Conservation (phyloP, 2,113 vertebrate species). For the Polypterus senegalus region DNA sequence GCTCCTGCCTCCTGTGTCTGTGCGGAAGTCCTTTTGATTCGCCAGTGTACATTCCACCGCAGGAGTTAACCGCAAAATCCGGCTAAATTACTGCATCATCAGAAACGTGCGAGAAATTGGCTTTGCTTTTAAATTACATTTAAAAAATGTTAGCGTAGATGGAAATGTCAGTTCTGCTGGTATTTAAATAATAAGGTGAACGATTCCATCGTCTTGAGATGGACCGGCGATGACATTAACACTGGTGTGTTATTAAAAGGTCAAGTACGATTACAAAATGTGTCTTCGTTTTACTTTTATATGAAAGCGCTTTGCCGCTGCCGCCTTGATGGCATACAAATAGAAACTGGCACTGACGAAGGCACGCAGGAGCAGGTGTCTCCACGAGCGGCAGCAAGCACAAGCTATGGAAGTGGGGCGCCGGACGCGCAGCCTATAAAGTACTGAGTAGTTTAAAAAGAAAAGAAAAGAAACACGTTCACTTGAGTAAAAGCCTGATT, state of each 20-base stretch:
- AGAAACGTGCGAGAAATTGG: background rate
- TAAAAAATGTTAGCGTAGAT: background rate
- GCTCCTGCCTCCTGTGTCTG: no score
- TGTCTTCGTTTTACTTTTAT: background rate
- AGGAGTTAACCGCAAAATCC: background rate
- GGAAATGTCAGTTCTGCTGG: conserved; percentile 5
- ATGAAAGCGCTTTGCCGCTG: background rate
- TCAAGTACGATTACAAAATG: conserved; percentile 1
- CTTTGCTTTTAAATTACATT: background rate
- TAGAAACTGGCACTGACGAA: background rate
- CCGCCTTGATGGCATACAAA: background rate
- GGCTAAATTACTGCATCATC: background rate
- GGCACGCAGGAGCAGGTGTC: no score
- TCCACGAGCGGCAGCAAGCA: no score
- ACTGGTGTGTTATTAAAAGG: conserved; percentile 5
- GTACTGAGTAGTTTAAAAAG: no score
- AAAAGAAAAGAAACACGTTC: no score
- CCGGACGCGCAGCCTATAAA: no score
- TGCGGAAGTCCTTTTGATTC: no score
- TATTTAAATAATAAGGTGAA: conserved; percentile 3
- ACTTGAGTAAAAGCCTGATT: no score
- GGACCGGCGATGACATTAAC: conserved; percentile 3
- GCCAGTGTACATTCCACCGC: no score
- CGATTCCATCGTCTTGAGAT: conserved; percentile 1
- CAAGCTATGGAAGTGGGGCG: no score